Evolutionary conservation across 37 sponge, comb jelly and placozoan genomes (phyloP).

Genomic region (Ephydatia muelleri): DNA sequence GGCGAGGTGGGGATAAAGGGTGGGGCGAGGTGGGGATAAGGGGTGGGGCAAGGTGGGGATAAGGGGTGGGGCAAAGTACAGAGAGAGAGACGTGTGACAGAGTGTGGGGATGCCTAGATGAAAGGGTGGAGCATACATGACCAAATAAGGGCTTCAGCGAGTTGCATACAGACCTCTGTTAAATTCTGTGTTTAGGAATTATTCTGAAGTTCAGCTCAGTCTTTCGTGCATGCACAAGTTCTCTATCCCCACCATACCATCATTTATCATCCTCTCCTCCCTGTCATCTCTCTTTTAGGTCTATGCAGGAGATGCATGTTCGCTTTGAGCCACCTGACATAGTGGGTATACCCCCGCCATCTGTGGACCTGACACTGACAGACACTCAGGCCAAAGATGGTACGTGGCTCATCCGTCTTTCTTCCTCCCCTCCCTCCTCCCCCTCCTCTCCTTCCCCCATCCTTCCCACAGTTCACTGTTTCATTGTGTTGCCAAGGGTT

Average conservation of each 20-base stretch:
- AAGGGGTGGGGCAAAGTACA: no score
- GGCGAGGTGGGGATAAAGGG: no score
- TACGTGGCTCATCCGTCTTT: background rate
- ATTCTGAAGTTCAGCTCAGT: background rate
- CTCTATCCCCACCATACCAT: background rate
- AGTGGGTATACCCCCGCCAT: conserved; percentile 55
- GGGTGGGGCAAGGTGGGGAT: no score
- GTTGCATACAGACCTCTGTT: no score
- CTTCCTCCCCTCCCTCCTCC: background rate
- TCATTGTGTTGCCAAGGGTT: no score
- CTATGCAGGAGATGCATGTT: conserved; percentile 77
- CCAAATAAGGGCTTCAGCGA: no score
- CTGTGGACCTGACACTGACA: background rate
- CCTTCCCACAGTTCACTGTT: no score
- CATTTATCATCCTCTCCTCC: conserved; percentile 3
- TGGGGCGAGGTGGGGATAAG: no score
- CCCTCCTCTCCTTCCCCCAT: conserved; percentile 6
- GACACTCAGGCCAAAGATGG: background rate
- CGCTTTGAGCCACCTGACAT: conserved; percentile 79
- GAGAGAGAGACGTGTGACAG: no score
- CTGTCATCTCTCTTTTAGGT: conserved; percentile 25
- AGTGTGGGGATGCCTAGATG: no score
- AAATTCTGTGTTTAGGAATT: no score
- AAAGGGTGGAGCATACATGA: no score
- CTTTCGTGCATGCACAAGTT: background rate